Percentiles rank a stretch among this genome's conserved stretches.
Conservation (phyloP, 2,888 invertebrate genomes). For the Hecatera dysodea region DNA sequence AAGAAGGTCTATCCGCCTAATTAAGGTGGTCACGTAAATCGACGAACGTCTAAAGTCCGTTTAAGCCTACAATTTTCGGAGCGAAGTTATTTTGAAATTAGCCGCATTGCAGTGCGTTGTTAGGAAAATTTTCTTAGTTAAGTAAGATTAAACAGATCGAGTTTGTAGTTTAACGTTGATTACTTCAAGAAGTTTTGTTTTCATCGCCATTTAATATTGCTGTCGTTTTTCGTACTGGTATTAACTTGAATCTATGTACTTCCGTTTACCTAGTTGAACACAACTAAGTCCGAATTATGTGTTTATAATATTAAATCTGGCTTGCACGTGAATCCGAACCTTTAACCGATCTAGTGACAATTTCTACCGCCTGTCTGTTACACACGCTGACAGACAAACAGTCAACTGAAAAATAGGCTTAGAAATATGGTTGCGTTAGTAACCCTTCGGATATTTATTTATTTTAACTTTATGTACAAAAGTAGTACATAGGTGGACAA, state of each 20-base stretch:
- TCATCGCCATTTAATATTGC: slow-evolving; percentile 11
- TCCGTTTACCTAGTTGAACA: not conserved
- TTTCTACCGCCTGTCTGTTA: too few species aligned
- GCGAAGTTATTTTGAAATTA: slow-evolving; percentile 70
- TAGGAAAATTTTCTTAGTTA: slow-evolving; percentile 46
- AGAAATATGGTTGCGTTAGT: too few species aligned
- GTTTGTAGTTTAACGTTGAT: slow-evolving; percentile 51
- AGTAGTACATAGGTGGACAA: too few species aligned
- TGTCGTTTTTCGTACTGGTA: not conserved
- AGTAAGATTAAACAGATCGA: slow-evolving; percentile 45
- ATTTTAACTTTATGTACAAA: too few species aligned
- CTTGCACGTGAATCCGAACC: too few species aligned
- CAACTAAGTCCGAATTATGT: not conserved
- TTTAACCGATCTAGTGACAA: too few species aligned
- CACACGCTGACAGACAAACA: too few species aligned
- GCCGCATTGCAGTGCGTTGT: slow-evolving; percentile 72
- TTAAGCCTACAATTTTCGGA: slow-evolving; percentile 78
- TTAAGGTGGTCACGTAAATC: slow-evolving; percentile 82
- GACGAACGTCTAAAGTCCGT: slow-evolving; percentile 73
- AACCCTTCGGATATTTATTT: too few species aligned
- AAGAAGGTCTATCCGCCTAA: slow-evolving; percentile 81
- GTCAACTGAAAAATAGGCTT: too few species aligned
- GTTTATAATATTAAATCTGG: too few species aligned
- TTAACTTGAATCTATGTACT: not conserved
- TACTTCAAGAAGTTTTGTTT: slow-evolving; percentile 34